Conservation (phyloP, 2,888 invertebrate species). For the Ochlodes sylvanus region DNA sequence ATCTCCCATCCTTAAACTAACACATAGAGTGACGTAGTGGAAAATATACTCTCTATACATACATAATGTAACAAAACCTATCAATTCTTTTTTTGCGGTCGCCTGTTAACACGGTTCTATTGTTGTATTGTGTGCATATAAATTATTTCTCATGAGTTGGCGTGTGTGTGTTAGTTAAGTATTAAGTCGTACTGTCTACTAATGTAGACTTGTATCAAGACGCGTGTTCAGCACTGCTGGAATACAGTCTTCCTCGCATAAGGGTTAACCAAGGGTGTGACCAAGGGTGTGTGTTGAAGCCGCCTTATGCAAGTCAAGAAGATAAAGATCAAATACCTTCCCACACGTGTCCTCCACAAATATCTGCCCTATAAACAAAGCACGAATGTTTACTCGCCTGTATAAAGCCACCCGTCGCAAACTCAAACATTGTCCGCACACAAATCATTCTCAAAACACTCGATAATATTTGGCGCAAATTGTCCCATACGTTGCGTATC, state of each 20-base stretch:
- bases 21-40: conserved; percentile 22
- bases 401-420: conserved; percentile 6
- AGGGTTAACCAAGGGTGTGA: too few relatives aligned
- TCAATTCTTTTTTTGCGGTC: too few relatives aligned
- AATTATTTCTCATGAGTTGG: too few relatives aligned
- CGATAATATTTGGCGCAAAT: conserved; percentile 45
- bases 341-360: neutral
- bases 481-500: conserved; percentile 38
- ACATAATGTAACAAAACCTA: too few relatives aligned
- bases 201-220: too few relatives aligned
- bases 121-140: too few relatives aligned
- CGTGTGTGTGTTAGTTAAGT: too few relatives aligned
- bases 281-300: neutral
- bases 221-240: too few relatives aligned
- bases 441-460: conserved; percentile 21
- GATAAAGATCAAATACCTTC: neutral
- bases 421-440: conserved; percentile 27
- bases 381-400: conserved; percentile 3
- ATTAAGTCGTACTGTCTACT: too few relatives aligned
- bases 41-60: conserved; percentile 22
- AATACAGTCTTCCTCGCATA: too few relatives aligned
- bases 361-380: conserved; percentile 11
- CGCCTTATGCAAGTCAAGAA: neutral
- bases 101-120: too few relatives aligned
- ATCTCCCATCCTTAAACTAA: conserved; percentile 15